Evolutionary conservation across 2,797 vertebrate species (phyloP), one percentile per base, ranked within the genome.

Genomic region (Pangasius macronema): DNA sequence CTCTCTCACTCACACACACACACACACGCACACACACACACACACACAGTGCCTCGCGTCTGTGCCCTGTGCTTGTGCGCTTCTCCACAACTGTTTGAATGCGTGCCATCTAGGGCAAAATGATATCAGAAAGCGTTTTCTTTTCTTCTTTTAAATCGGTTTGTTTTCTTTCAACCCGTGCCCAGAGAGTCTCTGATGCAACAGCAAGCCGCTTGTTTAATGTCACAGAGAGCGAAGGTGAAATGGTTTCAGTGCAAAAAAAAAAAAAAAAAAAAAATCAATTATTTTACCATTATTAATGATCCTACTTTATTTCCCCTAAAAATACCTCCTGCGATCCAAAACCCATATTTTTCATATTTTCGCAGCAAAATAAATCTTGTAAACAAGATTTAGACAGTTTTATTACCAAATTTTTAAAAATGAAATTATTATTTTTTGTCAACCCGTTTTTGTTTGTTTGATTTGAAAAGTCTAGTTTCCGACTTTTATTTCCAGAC

Each of bases 1-100:
- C 84, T 63, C 87, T 84, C 89, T 89, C 90, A 85, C 89, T 39
- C 89, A 88, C 91, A 36, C 36, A 36, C 36, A 36, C 36, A 36
- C 36, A 36, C 36, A 36, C 88, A 42, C 33, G 16, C 83, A 36
- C 82, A 18, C 67, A 27, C 82, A n/a, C 63, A 13, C 82, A n/a
- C 82, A 10, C 39, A 3, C 81, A 20, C 39, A 68, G 77, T 79
- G 82, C 53, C 79, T 80, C 53, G 30, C 33, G 53, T 81, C 33
- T 67, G 81, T 65, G 67, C 87, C 46, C 81, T 83, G 84, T 80
- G 85, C 87, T 85, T 65, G 79, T 51, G 83, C 68, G 81, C 65
- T 80, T 82, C 88, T 67, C 86, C 72, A 85, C 75, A 80, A 84
- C 79, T n/a, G 68, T 70, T 82, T 73, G 85, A 88, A 82, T 51